Base-by-base conservation (phyloP, 2,888 invertebrate genomes). In the Agrilus cyanescens region DNA sequence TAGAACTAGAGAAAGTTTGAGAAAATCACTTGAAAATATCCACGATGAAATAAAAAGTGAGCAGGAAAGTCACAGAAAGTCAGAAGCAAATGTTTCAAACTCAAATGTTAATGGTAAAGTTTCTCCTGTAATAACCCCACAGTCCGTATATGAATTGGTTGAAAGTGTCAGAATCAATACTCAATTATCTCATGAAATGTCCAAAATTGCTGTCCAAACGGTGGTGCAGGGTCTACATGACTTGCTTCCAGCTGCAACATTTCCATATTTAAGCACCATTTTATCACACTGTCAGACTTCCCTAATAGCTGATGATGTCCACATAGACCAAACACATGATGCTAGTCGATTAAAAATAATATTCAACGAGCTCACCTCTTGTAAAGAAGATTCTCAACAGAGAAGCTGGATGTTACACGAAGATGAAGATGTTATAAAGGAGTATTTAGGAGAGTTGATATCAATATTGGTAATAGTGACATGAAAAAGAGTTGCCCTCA, bases 401-500 rank as follows among this genome's bases (percentile, higher is more conserved):
- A 73, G 95, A 44, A 91, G 89, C 53, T 95, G 95, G 95, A 88
- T 90, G 63, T 70, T 95, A 25, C 88, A 94, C 61, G 94, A 95
- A 61, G 95, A 95, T 63, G 93, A 94, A 52, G 78, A 78, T 46
- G 83, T 86, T 53, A 94, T 95, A 58, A 80, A 82, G 46, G 85
- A 87, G 46, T 86, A 90, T 63, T 73, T 95, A 43, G 75, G 80
- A 43, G 86, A 88, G 62, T 71, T 88, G 16, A 84, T 84, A 38
- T 85, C 85, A 48, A 87, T 89, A 58, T 72, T 89, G 76, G 87
- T 86, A 68, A 62, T 67, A 30, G 8, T 41, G 25, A 14, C 37
- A 31, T n/a, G 4, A 12, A 2, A 29, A 7, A n/a, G n/a, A n/a
- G n/a, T n/a, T n/a, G n/a, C n/a, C n/a, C n/a, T n/a, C n/a, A 31